Evolutionary conservation across 2,797 vertebrate genomes (phyloP).

Genomic region (Oryzias sinensis): DNA sequence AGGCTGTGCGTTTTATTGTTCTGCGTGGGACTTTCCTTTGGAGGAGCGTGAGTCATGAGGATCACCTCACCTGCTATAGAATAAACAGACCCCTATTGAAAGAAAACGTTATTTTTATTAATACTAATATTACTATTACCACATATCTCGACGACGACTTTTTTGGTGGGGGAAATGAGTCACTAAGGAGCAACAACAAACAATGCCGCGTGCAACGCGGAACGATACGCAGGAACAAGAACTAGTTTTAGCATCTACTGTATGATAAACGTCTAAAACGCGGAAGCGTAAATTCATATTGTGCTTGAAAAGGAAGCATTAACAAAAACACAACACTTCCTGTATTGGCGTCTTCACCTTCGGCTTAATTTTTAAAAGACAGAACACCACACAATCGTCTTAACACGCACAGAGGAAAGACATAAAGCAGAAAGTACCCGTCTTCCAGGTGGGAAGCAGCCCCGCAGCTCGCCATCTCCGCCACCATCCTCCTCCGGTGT

Average conservation of each 20-base stretch:
- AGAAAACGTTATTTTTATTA: no score
- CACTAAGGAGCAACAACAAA: no score
- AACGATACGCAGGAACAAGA: no score
- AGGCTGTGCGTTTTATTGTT: neutral
- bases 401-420: neutral
- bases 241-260: no score
- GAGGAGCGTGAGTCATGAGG: slow-evolving; percentile 38
- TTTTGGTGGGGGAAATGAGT: no score
- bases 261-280: no score
- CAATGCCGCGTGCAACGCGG: no score
- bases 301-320: neutral
- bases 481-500: slow-evolving; percentile 63
- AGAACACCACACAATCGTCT: neutral
- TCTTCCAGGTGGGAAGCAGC: slow-evolving; percentile 56
- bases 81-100: no score
- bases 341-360: rapidly evolving
- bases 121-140: no score
- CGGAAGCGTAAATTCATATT: no score
- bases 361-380: neutral
- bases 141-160: no score
- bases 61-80: slow-evolving; percentile 11
- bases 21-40: slow-evolving; percentile 22
- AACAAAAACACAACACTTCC: slow-evolving; percentile 11
- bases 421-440: slow-evolving; percentile 43
- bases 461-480: slow-evolving; percentile 66